A percentile compares a stretch with the other conserved stretches of the same genome.
These are phyloP conservation scores for Nyctibius grandis DNA, from an alignment of 2,797 vertebrate genomes.

Conservation along the genomic window DNA sequence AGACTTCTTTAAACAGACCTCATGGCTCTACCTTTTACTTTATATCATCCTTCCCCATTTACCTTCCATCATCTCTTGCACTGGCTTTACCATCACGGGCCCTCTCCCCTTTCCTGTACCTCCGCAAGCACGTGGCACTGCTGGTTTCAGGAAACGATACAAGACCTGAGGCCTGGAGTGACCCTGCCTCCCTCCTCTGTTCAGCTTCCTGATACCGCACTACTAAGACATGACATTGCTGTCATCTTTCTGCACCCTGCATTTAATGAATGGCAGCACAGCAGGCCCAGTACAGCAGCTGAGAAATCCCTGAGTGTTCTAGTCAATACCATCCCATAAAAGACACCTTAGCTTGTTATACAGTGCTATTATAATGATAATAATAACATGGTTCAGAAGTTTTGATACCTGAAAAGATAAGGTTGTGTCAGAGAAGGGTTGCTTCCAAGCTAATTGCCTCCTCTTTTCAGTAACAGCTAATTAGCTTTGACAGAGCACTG, in stretches of 20 bases:
- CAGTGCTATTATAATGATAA: neutral
- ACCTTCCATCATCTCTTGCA: neutral
- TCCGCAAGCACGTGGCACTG: neutral
- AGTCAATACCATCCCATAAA: neutral
- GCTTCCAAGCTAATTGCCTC: neutral
- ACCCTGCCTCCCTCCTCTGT: neutral
- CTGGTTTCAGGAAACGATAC: neutral
- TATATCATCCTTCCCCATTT: neutral
- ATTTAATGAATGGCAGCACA: neutral
- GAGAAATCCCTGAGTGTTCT: neutral
- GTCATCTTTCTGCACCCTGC: neutral
- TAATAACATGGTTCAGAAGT: neutral
- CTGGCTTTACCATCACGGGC: neutral
- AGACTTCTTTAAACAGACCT: neutral
- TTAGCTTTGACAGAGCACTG: neutral
- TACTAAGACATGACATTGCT: fast-evolving
- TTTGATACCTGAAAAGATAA: neutral
- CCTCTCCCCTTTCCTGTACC: neutral
- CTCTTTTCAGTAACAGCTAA: neutral
- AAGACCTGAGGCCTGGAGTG: neutral
- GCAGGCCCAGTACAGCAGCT: neutral
- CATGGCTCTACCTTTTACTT: neutral
- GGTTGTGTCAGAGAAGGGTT: neutral
- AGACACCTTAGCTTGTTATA: neutral
- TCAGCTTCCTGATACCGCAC: neutral